Evolutionary conservation across 2,113 vertebrate species (phyloP).

Genomic region (Cinclus mexicanus): DNA sequence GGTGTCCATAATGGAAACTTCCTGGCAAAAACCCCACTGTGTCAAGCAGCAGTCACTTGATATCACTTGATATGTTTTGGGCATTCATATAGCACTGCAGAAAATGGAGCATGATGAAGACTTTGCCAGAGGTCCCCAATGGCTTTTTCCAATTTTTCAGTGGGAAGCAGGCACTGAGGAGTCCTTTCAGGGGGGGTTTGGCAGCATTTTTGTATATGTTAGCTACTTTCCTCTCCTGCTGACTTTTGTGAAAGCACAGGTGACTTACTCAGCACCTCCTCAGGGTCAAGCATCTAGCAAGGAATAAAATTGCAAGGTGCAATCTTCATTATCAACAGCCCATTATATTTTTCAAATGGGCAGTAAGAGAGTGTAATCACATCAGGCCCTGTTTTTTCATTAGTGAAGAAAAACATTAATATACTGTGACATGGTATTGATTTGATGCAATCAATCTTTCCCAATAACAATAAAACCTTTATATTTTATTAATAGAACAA

Average conservation of each 20-base stretch:
- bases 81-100: background rate
- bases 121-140: background rate
- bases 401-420: constrained; percentile 57
- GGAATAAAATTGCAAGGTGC: background rate
- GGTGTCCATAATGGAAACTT: background rate
- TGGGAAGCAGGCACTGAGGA: background rate
- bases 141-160: background rate
- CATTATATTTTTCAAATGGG: constrained; percentile 29
- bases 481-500: constrained; percentile 71
- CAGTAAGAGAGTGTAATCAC: constrained; percentile 24
- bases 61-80: background rate
- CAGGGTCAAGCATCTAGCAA: background rate
- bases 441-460: constrained; percentile 60
- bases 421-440: constrained; percentile 59
- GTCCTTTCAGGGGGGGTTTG: background rate
- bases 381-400: constrained; percentile 45
- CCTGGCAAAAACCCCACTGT: background rate
- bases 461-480: constrained; percentile 66
- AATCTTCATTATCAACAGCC: constrained; percentile 32
- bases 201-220: background rate
- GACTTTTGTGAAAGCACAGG: background rate
- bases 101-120: background rate
- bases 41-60: background rate
- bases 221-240: background rate
- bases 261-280: background rate